A percentile compares a stretch with the other conserved stretches of the same genome.
Conservation (phyloP, 2,888 invertebrate species). For the Drosophila demipolita region DNA sequence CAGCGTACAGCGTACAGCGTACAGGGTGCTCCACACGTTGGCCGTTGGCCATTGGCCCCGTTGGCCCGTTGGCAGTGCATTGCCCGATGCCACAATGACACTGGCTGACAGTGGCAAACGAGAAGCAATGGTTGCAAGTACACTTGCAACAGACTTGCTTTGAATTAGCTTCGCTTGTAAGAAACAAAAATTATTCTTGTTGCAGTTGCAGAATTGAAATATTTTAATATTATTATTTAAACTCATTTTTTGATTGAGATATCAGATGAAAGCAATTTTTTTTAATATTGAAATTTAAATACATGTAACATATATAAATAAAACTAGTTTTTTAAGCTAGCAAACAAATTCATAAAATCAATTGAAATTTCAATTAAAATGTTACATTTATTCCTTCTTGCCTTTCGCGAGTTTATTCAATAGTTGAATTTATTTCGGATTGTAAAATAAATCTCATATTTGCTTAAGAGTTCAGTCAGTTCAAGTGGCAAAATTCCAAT, state of each 20-base stretch:
- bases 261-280: background rate
- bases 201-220: background rate
- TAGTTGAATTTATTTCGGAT: background rate
- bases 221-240: background rate
- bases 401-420: background rate
- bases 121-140: background rate
- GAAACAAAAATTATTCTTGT: background rate
- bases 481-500: background rate
- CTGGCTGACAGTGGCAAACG: background rate
- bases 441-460: background rate
- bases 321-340: background rate
- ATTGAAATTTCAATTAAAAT: accelerated
- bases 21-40: constrained; percentile 34
- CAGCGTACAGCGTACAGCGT: constrained; percentile 7
- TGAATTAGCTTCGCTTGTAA: background rate
- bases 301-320: background rate
- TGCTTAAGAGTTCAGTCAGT: background rate
- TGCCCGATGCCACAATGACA: background rate
- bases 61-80: background rate
- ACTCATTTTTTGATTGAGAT: background rate
- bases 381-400: background rate
- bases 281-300: background rate
- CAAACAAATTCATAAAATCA: background rate
- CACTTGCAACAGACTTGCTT: background rate
- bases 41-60: background rate